Base-by-base conservation (phyloP, 2,797 vertebrate genomes). In the Gobionotothen gibberifrons region DNA sequence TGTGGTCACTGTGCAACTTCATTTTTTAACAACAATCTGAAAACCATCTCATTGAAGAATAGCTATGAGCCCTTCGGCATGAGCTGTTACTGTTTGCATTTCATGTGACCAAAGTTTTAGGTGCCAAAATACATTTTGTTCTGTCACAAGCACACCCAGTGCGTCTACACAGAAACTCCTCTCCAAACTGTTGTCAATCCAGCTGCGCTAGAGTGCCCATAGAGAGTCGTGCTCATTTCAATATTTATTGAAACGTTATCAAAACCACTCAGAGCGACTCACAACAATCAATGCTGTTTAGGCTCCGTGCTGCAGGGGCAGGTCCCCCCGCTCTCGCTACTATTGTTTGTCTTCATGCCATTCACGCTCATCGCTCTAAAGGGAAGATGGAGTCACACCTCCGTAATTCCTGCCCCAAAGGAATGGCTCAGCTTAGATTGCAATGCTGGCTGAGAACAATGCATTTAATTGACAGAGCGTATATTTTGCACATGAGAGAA, bases 221-320 rank as follows among this genome's bases (percentile, higher is more conserved):
- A n/a, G 86, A 88, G 86, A 83, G 74, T 54, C 17, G 8, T 42
- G 72, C 92, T 93, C 84, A 93, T 94, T 93, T 93, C 85, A 93
- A 91, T 93, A 88, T 93, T 93, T 92, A 93, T 92, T 92, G 91
- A 93, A 92, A 90, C 88, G 85, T 92, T 90, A 92, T 93, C 93
- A 92, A 92, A 92, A 84, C 85, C 83, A 85, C 90, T 92, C 87
- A 79, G 85, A 90, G 90, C 76, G 72, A 87, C 86, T 88, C 73
- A 4, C 22, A 12, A 87, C 87, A 91, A 91, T 93, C 91, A 90
- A 89, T 92, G 89, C 52, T 79, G 82, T 89, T 88, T 90, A 87
- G 88, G 73, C 79, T 80, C 64, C 2, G 71, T 40, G 82, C 79
- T 69, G 85, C 74, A 46, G 47, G 76, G 54, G 63, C 65, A 49